Conservation (phyloP, 1,140 invertebrate genomes). For the Neelides sp. region DNA sequence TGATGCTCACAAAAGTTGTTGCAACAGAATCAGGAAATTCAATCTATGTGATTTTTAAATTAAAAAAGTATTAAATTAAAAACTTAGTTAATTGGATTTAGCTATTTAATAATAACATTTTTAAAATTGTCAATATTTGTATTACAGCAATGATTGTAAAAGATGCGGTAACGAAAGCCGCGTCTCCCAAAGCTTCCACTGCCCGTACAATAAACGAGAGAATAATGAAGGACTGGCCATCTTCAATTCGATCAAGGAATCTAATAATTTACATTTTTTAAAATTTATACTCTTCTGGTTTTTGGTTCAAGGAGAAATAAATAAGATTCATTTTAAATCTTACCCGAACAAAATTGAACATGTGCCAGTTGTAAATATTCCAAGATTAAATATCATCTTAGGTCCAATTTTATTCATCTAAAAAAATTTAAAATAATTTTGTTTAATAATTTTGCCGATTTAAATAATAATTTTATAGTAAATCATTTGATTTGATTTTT, state of each 20-base stretch:
- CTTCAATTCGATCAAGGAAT: constrained; percentile 40
- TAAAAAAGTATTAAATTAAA: no score
- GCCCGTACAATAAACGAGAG: constrained; percentile 44
- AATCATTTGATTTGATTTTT: constrained; percentile 1
- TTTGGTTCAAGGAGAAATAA: constrained; percentile 19
- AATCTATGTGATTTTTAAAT: no score
- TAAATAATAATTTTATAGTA: constrained; percentile 2
- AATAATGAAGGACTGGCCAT: constrained; percentile 41
- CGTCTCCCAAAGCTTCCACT: constrained; percentile 46
- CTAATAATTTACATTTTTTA: constrained; percentile 28
- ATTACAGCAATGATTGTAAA: constrained; percentile 49
- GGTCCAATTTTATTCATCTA: constrained; percentile 68
- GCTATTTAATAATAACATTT: not conserved
- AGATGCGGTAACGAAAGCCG: constrained; percentile 45
- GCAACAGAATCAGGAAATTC: constrained; percentile 53
- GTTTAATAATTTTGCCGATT: not conserved
- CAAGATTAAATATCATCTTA: constrained; percentile 70
- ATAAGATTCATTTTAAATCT: constrained; percentile 19
- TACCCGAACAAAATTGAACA: constrained; percentile 75
- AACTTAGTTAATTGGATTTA: not conserved
- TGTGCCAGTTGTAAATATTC: constrained; percentile 68
- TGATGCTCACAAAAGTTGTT: constrained; percentile 42
- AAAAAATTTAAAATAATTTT: constrained; percentile 15
- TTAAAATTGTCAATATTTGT: constrained; percentile 32
- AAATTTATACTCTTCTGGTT: constrained; percentile 25